Conservation (phyloP, 35 echinoderm and acorn worm genomes). For the Lytechinus pictus region DNA sequence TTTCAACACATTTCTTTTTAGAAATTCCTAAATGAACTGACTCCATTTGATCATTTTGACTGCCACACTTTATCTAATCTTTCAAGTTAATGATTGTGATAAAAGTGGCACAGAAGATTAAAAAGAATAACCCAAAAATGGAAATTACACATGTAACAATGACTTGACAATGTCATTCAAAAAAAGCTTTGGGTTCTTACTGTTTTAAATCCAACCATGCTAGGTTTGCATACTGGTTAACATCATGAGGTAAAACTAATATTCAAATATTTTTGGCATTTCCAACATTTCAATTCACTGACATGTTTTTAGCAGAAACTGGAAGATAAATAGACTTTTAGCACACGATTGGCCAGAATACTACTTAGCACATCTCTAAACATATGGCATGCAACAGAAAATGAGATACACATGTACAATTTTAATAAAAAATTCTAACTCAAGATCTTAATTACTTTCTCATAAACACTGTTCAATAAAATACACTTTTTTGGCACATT, state of each 20-base stretch:
- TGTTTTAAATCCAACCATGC: too few relatives aligned
- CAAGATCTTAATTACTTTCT: not conserved
- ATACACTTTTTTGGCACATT: not conserved
- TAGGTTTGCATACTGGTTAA: not conserved
- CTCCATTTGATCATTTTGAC: too few relatives aligned
- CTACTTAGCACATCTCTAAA: not conserved
- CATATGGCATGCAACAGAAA: not conserved
- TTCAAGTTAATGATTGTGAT: too few relatives aligned
- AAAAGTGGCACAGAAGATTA: too few relatives aligned
- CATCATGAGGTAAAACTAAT: not conserved
- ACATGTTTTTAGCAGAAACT: not conserved
- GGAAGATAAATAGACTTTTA: not conserved
- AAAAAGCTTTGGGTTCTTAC: too few relatives aligned
- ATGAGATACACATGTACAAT: not conserved
- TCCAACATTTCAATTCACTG: not conserved
- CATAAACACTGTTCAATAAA: not conserved
- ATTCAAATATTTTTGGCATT: not conserved
- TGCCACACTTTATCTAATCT: too few relatives aligned
- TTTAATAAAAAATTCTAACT: not conserved
- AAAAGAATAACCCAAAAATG: too few relatives aligned
- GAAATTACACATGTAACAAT: too few relatives aligned
- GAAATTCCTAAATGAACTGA: too few relatives aligned
- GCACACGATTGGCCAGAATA: not conserved
- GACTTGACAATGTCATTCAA: too few relatives aligned
- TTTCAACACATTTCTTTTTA: too few relatives aligned